Percentiles rank a stretch among this genome's conserved stretches.
Evolutionary conservation across 2,888 invertebrate genomes (phyloP).

Genomic region (Busseola fusca): DNA sequence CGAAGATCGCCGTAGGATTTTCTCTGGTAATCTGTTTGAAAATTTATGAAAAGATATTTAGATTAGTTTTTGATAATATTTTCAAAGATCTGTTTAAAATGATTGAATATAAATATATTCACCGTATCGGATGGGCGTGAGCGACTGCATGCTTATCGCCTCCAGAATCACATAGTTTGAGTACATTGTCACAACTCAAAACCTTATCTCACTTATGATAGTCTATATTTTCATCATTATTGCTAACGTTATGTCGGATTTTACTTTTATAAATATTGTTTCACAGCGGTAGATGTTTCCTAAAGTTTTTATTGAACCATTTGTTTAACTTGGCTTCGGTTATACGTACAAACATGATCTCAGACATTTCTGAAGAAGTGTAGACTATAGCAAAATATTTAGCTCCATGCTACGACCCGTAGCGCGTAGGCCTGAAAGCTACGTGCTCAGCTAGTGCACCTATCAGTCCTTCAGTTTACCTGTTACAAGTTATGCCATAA

Average conservation of each 20-base stretch:
- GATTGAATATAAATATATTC: background rate
- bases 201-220: constrained; percentile 22
- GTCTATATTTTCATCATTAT: constrained; percentile 12
- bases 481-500: background rate
- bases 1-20: background rate
- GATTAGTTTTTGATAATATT: background rate
- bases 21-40: background rate
- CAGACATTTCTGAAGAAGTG: background rate
- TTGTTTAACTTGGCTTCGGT: too few species aligned
- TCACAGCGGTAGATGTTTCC: background rate
- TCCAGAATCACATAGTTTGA: background rate
- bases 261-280: constrained; percentile 26
- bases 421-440: background rate
- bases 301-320: background rate
- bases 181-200: constrained; percentile 1
- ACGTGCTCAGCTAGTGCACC: background rate
- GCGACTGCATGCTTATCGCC: constrained; percentile 11
- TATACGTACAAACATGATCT: background rate
- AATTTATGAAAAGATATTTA: background rate
- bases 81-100: background rate
- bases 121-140: background rate
- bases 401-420: background rate
- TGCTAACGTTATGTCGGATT: constrained; percentile 18
- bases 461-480: too few species aligned
- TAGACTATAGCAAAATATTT: too few species aligned